These are phyloP conservation scores for Coronaproctus castanopsis DNA, from an alignment of 2,888 invertebrate species.

Conservation along the genomic window DNA sequence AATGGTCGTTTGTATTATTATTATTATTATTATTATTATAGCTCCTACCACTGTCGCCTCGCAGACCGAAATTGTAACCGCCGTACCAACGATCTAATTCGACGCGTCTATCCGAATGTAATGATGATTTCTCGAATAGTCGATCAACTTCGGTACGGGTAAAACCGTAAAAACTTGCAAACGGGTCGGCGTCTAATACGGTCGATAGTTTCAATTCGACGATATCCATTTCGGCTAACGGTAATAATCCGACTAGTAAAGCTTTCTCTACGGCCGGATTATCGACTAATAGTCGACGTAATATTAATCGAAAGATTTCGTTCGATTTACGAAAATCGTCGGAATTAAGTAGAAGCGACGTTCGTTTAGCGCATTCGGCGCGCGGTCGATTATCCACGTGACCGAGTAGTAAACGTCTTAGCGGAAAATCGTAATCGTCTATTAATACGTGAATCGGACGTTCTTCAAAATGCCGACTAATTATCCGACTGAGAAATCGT, in stretches of 20 bases:
- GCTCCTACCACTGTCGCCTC: neutral
- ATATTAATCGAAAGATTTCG: neutral
- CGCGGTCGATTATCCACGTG: neutral
- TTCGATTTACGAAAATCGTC: neutral
- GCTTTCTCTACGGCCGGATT: neutral
- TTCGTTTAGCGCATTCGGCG: neutral
- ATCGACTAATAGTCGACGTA: neutral
- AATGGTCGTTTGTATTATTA: no score
- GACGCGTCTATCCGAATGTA: neutral
- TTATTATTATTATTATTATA: no score
- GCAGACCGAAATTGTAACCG: neutral
- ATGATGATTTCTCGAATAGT: neutral
- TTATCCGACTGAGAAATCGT: neutral
- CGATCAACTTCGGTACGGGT: neutral
- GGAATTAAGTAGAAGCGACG: neutral
- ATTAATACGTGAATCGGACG: neutral
- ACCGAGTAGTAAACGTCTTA: neutral
- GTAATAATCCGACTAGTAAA: neutral
- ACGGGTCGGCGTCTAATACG: neutral
- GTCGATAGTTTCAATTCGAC: neutral
- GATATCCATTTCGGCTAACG: neutral
- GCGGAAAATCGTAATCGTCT: neutral
- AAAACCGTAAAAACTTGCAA: neutral
- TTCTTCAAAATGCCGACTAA: neutral
- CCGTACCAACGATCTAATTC: neutral